phyloP scores from a whole-genome alignment of 1,140 invertebrate genomes.

The Archivesica marissinica region DNA sequence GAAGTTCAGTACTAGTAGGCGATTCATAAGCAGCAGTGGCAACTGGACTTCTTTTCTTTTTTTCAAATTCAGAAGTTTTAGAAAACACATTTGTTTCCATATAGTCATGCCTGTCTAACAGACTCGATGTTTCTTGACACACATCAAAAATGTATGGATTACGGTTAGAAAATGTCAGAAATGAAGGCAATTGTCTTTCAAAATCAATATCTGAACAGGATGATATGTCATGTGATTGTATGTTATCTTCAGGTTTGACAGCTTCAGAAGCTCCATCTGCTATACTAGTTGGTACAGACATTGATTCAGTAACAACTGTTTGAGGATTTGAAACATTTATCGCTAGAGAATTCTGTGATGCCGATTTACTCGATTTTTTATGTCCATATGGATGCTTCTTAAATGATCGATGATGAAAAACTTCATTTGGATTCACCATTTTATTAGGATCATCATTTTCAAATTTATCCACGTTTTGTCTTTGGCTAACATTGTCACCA shows the following conservation, averaged over 20 bases:
- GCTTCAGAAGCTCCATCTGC: neutral
- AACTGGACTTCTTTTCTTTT: neutral
- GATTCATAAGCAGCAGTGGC: slow-evolving; percentile 1
- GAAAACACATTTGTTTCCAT: neutral
- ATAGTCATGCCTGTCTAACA: neutral
- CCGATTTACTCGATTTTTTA: slow-evolving; percentile 45
- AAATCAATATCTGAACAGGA: slow-evolving; percentile 40
- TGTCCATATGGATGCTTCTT: slow-evolving; percentile 61
- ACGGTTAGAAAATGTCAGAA: slow-evolving; percentile 21
- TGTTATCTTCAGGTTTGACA: slow-evolving; percentile 24
- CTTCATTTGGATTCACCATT: slow-evolving; percentile 44
- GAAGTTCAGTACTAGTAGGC: slow-evolving; percentile 16
- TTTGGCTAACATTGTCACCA: neutral
- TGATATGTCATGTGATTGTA: slow-evolving; percentile 48
- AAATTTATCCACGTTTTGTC: neutral
- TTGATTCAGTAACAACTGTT: neutral
- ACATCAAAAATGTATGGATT: neutral
- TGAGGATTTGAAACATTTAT: neutral
- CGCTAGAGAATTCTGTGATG: neutral
- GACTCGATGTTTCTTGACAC: neutral
- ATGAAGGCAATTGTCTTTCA: slow-evolving; percentile 33
- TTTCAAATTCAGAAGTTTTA: neutral
- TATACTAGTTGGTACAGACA: neutral
- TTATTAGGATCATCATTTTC: slow-evolving; percentile 31
- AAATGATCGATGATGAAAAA: slow-evolving; percentile 33